Evolutionary conservation across 2,888 invertebrate genomes (phyloP).

Genomic region (Ophraella communa): DNA sequence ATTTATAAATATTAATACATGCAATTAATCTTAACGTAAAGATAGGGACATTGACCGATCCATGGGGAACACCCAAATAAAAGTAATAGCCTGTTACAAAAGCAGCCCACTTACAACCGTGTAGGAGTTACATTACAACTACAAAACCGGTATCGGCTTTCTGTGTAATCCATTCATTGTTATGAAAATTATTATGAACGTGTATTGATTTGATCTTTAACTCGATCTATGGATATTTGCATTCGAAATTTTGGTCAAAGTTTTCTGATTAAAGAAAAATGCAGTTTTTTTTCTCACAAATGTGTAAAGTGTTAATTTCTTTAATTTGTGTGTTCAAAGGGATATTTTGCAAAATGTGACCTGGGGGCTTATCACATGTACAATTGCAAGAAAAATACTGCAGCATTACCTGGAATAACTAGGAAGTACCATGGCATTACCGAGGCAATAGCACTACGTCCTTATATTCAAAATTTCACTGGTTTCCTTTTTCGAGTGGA

Average conservation of each 20-base stretch:
- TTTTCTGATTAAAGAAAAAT: not conserved
- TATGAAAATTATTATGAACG: conserved; percentile 15
- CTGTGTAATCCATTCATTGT: conserved; percentile 8
- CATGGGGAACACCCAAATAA: not conserved
- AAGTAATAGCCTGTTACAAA: conserved; percentile 2
- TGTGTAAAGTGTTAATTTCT: no score
- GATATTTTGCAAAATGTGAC: no score
- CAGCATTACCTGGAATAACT: no score
- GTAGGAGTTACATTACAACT: not conserved
- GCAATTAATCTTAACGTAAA: not conserved
- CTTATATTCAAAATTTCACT: no score
- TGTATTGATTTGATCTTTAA: conserved; percentile 5
- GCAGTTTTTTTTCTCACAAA: no score
- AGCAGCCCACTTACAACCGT: not conserved
- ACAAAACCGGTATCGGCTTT: conserved; percentile 2
- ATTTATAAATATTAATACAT: no score
- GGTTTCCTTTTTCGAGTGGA: no score
- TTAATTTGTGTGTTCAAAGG: no score
- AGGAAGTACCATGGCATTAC: no score
- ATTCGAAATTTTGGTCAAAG: not conserved
- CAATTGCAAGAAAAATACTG: no score
- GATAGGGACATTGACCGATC: not conserved
- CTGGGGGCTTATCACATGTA: no score
- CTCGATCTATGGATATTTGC: not conserved
- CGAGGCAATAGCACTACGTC: no score